Evolutionary conservation across 2,888 invertebrate genomes (phyloP).

Genomic region (Hetaerina titia): DNA sequence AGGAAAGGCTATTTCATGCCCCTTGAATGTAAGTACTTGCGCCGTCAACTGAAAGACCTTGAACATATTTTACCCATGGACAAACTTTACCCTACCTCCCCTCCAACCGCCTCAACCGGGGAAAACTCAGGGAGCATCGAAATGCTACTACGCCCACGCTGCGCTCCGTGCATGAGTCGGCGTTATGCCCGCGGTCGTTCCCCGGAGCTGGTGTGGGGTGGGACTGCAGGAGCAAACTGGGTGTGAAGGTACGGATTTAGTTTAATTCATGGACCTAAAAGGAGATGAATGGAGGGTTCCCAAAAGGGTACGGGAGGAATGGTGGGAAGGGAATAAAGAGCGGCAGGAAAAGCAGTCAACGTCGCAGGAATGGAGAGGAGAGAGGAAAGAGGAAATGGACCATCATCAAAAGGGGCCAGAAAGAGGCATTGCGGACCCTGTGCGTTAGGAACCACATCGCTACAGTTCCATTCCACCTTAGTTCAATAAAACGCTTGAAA

Average conservation of each 20-base stretch:
- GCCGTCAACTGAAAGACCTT: not conserved
- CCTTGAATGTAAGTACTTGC: not conserved
- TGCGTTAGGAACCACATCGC: not conserved
- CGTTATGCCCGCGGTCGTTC: not conserved
- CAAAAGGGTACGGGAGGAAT: not conserved
- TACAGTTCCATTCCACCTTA: not conserved
- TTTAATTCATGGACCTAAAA: not conserved
- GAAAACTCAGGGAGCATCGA: not conserved
- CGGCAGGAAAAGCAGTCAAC: not conserved
- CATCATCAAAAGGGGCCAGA: not conserved
- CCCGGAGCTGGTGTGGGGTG: not conserved
- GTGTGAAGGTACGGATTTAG: conserved; percentile 21
- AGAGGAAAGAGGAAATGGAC: not conserved
- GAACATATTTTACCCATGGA: not conserved
- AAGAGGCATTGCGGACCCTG: not conserved
- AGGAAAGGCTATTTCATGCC: not conserved
- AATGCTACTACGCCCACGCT: not conserved
- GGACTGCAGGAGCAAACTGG: not conserved
- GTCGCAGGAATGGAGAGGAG: not conserved
- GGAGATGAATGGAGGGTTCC: not conserved
- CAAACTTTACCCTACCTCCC: not conserved
- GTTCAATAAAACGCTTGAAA: too few relatives aligned
- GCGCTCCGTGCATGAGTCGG: not conserved
- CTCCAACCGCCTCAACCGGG: not conserved
- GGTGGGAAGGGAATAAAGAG: not conserved